Percentiles rank a stretch among this genome's conserved stretches.
These are phyloP conservation scores for Caenorhabditis doughertyi DNA, from an alignment of 2,888 invertebrate genomes.

Conservation along the genomic window DNA sequence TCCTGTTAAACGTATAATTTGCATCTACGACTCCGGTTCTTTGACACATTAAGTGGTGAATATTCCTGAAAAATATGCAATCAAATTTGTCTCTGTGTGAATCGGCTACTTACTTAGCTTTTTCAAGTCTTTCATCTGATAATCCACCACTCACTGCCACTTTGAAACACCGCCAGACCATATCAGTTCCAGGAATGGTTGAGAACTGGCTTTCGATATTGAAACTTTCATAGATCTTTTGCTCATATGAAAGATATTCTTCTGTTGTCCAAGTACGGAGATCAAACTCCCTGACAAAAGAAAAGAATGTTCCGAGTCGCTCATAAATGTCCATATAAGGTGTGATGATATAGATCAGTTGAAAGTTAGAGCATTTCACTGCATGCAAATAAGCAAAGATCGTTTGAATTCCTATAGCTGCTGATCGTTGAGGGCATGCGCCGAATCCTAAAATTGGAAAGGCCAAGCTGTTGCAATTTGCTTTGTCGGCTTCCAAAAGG, in stretches of 20 bases:
- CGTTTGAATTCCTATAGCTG: background rate
- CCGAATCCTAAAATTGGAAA: background rate
- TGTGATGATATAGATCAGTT: background rate
- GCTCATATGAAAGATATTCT: background rate
- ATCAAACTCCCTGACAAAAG: conserved; percentile 12
- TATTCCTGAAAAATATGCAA: too few relatives aligned
- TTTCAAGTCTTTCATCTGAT: background rate
- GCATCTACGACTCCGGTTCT: too few relatives aligned
- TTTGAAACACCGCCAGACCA: background rate
- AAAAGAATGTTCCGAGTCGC: background rate
- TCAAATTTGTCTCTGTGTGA: too few relatives aligned
- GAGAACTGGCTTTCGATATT: background rate
- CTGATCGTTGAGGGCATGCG: background rate
- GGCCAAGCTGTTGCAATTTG: background rate
- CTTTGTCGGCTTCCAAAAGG: background rate
- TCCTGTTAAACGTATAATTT: too few relatives aligned
- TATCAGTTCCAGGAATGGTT: conserved; percentile 15
- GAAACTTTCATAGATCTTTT: background rate
- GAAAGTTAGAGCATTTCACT: background rate
- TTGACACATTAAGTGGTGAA: too few relatives aligned
- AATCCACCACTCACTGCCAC: background rate
- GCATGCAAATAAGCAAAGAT: conserved; percentile 1
- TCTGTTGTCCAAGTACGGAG: background rate
- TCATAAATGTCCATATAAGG: background rate
- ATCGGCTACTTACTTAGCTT: too few relatives aligned